These are phyloP conservation scores for Neodiprion virginianus DNA, from an alignment of 1,140 invertebrate species.

Conservation along the genomic window DNA sequence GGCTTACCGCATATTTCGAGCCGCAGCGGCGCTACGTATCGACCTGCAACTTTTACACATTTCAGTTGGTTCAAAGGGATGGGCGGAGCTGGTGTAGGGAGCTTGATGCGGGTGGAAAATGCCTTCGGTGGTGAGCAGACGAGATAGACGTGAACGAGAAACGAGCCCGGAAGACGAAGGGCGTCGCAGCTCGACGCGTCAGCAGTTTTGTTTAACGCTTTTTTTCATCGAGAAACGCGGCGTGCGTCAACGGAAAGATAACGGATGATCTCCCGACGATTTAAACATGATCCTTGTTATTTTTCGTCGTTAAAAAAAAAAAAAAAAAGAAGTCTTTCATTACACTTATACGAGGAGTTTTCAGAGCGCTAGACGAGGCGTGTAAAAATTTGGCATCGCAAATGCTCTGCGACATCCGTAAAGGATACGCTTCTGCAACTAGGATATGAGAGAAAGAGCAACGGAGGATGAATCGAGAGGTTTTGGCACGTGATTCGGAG, in stretches of 20 bases:
- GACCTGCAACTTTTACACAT: neutral
- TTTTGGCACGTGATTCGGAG: constrained; percentile 41
- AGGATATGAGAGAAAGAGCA: constrained; percentile 14
- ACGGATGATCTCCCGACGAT: too few species aligned
- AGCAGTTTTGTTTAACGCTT: constrained; percentile 3
- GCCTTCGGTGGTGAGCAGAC: too few species aligned
- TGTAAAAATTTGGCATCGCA: constrained; percentile 46
- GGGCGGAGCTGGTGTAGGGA: neutral
- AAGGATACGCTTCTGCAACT: constrained; percentile 17
- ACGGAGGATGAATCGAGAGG: constrained; percentile 38
- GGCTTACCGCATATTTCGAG: too few species aligned
- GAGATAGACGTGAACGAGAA: neutral
- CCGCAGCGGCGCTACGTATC: neutral
- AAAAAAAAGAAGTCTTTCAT: too few species aligned
- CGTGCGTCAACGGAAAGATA: too few species aligned
- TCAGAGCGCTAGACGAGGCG: constrained; percentile 43
- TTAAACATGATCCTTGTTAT: too few species aligned
- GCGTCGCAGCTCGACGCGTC: neutral
- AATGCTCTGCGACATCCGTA: constrained; percentile 16
- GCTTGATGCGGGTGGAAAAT: neutral
- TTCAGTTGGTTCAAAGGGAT: neutral
- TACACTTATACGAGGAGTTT: neutral
- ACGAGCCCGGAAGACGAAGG: neutral
- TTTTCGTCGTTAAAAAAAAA: too few species aligned
- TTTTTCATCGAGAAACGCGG: neutral